Percentiles rank a stretch among this genome's conserved stretches.
These are phyloP conservation scores for Agrochola macilenta DNA, from an alignment of 2,888 invertebrate genomes.

Conservation along the genomic window DNA sequence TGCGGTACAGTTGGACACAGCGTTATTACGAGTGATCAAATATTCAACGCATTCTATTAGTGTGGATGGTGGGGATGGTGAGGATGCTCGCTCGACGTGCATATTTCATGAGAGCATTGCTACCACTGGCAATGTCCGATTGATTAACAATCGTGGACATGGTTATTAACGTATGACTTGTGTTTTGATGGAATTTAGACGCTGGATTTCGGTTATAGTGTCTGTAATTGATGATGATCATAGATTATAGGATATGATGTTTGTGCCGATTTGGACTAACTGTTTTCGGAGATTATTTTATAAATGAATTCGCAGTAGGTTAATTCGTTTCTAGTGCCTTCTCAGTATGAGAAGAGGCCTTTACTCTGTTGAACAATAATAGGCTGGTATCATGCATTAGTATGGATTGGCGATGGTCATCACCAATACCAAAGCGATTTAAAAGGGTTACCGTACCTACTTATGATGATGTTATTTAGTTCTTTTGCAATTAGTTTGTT, in stretches of 20 bases:
- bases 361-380: not conserved
- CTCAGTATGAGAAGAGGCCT: not conserved
- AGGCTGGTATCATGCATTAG: not conserved
- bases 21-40: conserved; percentile 65
- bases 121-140: conserved; percentile 34
- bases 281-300: too few species aligned
- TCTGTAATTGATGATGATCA: not conserved
- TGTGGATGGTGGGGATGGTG: conserved; percentile 10
- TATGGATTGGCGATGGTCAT: not conserved
- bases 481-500: not conserved
- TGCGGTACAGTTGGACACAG: conserved; percentile 42
- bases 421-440: not conserved
- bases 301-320: not conserved
- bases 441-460: not conserved
- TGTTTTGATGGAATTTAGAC: conserved; percentile 14
- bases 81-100: conserved; percentile 28
- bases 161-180: conserved; percentile 42
- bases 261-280: not conserved
- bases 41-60: conserved; percentile 69
- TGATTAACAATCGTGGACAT: conserved; percentile 52
- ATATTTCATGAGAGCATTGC: conserved; percentile 65
- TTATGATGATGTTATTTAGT: not conserved
- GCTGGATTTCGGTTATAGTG: not conserved
- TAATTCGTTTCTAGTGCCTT: not conserved
- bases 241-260: not conserved